Evolutionary conservation across 2,888 invertebrate genomes (phyloP), one percentile per base, ranked within the genome.

Genomic region (Choristoneura rosaceana): DNA sequence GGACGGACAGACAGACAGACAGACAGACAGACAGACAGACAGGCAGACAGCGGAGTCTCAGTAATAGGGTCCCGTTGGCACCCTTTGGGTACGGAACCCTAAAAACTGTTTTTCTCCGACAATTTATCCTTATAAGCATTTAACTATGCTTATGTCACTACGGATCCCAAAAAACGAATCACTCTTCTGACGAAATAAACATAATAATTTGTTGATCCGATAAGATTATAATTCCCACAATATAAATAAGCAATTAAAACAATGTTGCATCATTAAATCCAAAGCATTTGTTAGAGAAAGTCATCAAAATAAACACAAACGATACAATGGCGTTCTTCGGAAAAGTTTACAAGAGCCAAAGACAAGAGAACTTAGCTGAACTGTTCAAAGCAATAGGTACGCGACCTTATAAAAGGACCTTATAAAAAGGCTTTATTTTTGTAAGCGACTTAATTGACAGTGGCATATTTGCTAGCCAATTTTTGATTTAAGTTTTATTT

Each of bases 201-300:
- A 34, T 34, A 25, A 55, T 55, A 25, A 1, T 3, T 8, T 55
- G 10, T 55, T 55, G 17, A 55, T 55, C 55, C 55, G 55, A 55
- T 55, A 55, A 55, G 55, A 55, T 55, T 55, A 12, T 25, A 10
- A 25, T 12, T 25, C 25, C 10, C 25, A 9, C 25, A 55, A 55
- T 55, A 55, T 55, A 55, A 55, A 55, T 55, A 55, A 25, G 25
- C 55, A 55, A 55, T 25, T 12, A 55, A 47, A 25, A 17, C 55
- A 25, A 25, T 25, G 25, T 55, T 4, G 25, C 25, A 4, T 55
- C 55, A 55, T 25, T 55, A 55, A 0, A 55, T 25, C 25, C 9
- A 4, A 25, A 55, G 25, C 17, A 25, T 55, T 55, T 12, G 55
- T 55, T 25, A 55, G 25, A 55, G 9, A 55, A 25, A 55, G 55